Evolutionary conservation across 2,113 vertebrate genomes (phyloP), one percentile per base, ranked within the genome.

Genomic region (Aptenodytes patagonicus): DNA sequence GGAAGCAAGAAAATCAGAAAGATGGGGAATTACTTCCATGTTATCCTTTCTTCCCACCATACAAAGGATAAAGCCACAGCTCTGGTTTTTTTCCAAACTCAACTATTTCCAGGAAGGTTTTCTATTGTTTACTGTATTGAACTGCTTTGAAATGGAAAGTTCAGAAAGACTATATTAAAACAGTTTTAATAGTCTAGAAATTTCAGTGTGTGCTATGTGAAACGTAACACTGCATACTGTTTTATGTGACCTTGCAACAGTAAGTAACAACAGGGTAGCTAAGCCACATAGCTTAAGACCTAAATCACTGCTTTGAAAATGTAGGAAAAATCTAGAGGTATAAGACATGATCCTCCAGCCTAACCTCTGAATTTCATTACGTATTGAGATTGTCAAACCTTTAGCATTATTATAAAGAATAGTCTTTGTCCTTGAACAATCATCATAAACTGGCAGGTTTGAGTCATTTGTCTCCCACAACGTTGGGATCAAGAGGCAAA

Each of bases 401-500:
- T 68, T 46, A 79, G 2, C 3, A 60, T 68, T 80, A 26, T 26
- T 64, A 34, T 32, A 60, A 68, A 65, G 15, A 51, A 28, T 16
- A 82, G 28, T 26, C 38, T 87, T 79, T 72, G 21, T 72, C 42
- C 22, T 85, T 83, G 36, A 85, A 49, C 20, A 76, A 36, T 9
- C 3, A 28, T 11, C 6, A 40, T 17, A 85, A 88, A 47, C 42
- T 25, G 5, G 4, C 15, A 8, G 11, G 9, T 75, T 60, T 42
- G 70, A 68, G 24, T 77, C 3, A 64, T 32, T 83, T 13, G 10
- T 38, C 4, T 72, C 44, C 17, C 17, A n/a, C 17, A 72, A 44
- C 0, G 2, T 1, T 54, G 14, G 14, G 8, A 42, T n/a, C 1
- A 3, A 51, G 17, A 71, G 52, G 5, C 4, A 64, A 65, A 85